phyloP scores from a whole-genome alignment of 2,797 vertebrate genomes.

The Hydrocynus forskahlii region DNA sequence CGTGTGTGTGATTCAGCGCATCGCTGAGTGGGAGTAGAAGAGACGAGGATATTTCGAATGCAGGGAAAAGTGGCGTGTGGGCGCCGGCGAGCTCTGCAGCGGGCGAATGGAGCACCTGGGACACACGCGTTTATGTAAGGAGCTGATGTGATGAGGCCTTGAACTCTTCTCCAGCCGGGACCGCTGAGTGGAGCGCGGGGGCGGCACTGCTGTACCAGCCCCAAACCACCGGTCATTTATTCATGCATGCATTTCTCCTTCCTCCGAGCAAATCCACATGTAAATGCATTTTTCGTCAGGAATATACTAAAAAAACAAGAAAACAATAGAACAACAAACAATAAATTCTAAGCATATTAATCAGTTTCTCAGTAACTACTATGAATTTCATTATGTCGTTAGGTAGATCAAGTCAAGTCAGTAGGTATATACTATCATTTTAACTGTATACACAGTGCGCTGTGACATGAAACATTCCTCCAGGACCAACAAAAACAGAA shows the following conservation, averaged over 20 bases:
- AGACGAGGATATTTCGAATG: slow-evolving; percentile 67
- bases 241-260: slow-evolving; percentile 41
- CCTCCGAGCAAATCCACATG: slow-evolving; percentile 27
- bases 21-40: slow-evolving; percentile 71
- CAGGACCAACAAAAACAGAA: too few relatives aligned
- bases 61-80: slow-evolving; percentile 71
- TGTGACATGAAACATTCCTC: too few relatives aligned
- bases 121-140: slow-evolving; percentile 68
- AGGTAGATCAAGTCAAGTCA: too few relatives aligned
- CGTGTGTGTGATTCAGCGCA: slow-evolving; percentile 74
- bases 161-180: slow-evolving; percentile 62
- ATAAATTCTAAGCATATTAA: background rate
- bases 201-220: slow-evolving; percentile 51
- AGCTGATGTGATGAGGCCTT: slow-evolving; percentile 55
- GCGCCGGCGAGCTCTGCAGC: slow-evolving; percentile 69
- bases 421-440: too few relatives aligned
- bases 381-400: too few relatives aligned
- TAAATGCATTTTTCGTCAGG: slow-evolving; percentile 26
- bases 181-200: slow-evolving; percentile 63
- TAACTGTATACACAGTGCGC: too few relatives aligned
- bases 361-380: too few relatives aligned
- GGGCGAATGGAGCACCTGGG: slow-evolving; percentile 76
- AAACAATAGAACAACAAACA: background rate
- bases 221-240: slow-evolving; percentile 53
- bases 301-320: slow-evolving; percentile 19